A percentile compares a stretch with the other conserved stretches of the same genome.
phyloP scores from a whole-genome alignment of 2,113 vertebrate species.

The Galemys pyrenaicus region DNA sequence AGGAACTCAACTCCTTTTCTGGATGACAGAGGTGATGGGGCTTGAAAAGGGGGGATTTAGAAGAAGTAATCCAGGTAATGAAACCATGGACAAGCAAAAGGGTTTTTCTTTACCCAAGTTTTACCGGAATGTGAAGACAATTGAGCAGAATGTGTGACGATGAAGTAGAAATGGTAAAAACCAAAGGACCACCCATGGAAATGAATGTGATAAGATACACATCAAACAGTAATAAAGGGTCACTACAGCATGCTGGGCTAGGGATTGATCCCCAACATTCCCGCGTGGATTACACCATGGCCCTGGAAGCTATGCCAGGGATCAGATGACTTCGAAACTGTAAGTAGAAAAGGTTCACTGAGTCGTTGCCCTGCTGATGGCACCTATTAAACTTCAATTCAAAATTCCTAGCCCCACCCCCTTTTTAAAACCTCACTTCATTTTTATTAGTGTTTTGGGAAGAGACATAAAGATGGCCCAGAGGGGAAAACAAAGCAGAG shows the following conservation, averaged over 20 bases:
- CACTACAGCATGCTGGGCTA: not conserved
- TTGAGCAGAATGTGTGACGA: not conserved
- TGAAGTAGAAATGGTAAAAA: not conserved
- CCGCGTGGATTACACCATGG: accelerated
- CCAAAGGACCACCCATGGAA: not conserved
- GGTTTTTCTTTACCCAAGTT: not conserved
- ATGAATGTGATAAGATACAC: not conserved
- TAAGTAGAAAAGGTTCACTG: not conserved
- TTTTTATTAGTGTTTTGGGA: not conserved
- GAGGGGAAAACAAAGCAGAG: not conserved
- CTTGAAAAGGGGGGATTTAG: not conserved
- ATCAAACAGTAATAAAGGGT: not conserved
- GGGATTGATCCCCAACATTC: accelerated
- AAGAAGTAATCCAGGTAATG: not conserved
- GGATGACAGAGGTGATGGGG: not conserved
- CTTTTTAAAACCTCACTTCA: no score
- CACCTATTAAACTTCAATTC: not conserved
- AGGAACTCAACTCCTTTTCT: not conserved
- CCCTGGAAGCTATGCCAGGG: not conserved
- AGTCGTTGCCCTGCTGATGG: not conserved
- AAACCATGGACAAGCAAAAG: not conserved
- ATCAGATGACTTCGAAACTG: not conserved
- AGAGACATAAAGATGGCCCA: not conserved
- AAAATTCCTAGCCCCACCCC: not conserved
- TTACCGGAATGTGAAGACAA: not conserved